Conservation (phyloP, 53 echinoderm and acorn worm genomes). For the Hippasteria phrygiana region DNA sequence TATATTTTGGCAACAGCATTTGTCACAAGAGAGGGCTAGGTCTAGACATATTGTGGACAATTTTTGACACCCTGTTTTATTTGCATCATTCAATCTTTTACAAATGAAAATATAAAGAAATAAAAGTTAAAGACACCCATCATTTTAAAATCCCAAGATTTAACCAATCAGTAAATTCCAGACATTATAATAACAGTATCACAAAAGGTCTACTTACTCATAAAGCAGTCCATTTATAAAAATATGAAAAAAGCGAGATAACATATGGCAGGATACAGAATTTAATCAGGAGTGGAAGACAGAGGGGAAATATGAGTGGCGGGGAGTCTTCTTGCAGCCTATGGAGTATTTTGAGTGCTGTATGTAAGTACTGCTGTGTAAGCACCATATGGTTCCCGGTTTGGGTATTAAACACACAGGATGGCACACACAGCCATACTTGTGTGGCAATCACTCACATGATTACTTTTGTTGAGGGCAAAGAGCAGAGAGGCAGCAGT, state of each 20-base stretch:
- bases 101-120: too few relatives aligned
- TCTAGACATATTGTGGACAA: too few relatives aligned
- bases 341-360: background rate
- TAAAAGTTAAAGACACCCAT: too few relatives aligned
- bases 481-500: background rate
- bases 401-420: background rate
- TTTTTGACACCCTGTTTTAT: too few relatives aligned
- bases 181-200: background rate
- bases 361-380: background rate
- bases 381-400: background rate
- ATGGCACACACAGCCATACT: background rate
- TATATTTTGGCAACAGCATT: too few relatives aligned
- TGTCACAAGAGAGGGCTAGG: too few relatives aligned
- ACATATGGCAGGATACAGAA: slow-evolving; percentile 4
- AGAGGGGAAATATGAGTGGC: background rate
- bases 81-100: too few relatives aligned
- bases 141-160: too few relatives aligned
- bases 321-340: background rate
- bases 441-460: background rate
- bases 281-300: background rate
- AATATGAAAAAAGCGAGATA: background rate
- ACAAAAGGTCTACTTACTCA: background rate
- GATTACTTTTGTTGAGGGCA: background rate
- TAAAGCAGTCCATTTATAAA: background rate
- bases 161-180: too few relatives aligned